These are phyloP conservation scores for Zaprionus nigranus DNA, from an alignment of 1,140 invertebrate species.

Conservation along the genomic window DNA sequence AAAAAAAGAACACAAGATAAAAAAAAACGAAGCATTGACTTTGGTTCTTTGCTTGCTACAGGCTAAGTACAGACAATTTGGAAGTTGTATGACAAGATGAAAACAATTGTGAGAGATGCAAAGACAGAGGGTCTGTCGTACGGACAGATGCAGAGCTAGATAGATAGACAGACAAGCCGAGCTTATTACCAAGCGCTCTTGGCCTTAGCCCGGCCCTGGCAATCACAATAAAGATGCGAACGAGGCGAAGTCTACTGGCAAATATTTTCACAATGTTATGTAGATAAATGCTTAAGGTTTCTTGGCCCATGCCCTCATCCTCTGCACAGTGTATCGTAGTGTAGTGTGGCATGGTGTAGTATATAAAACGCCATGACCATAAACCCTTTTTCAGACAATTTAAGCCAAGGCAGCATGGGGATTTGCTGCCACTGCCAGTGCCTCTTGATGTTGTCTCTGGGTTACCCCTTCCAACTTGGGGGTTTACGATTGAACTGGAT, in stretches of 20 bases:
- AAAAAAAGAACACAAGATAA: constrained; percentile 8
- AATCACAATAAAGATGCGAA: constrained; percentile 70
- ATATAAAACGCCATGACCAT: constrained; percentile 78
- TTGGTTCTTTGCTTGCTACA: constrained; percentile 44
- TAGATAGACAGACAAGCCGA: not conserved
- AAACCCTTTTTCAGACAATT: constrained; percentile 83
- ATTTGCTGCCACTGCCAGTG: constrained; percentile 57
- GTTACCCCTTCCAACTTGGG: constrained; percentile 45
- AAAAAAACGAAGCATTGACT: constrained; percentile 28
- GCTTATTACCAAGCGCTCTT: constrained; percentile 73
- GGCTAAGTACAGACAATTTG: constrained; percentile 63
- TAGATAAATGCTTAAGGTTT: constrained; percentile 72
- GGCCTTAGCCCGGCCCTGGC: constrained; percentile 50
- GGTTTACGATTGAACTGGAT: constrained; percentile 78
- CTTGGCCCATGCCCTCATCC: not conserved
- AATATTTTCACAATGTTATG: constrained; percentile 75
- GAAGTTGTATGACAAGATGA: constrained; percentile 75
- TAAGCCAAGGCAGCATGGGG: constrained; percentile 72
- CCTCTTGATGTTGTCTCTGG: constrained; percentile 27
- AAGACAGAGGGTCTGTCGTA: not conserved
- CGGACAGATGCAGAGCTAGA: not conserved
- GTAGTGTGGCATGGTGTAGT: constrained; percentile 42
- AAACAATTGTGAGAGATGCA: constrained; percentile 62
- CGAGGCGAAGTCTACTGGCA: constrained; percentile 25
- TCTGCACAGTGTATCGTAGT: not conserved